These are phyloP conservation scores for Drosophila meridionalis DNA, from an alignment of 2,888 invertebrate genomes.

Conservation along the genomic window DNA sequence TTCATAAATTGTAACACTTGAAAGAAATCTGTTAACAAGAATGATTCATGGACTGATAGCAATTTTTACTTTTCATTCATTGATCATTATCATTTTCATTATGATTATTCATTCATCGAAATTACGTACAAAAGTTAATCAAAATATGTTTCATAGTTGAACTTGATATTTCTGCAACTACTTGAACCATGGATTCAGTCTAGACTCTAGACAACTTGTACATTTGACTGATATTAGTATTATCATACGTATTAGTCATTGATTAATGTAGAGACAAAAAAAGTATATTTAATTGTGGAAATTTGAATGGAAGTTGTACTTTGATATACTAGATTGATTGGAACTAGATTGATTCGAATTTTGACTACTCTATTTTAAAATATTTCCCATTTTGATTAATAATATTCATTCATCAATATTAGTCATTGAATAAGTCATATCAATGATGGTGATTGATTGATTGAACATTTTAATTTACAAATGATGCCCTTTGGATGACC, in stretches of 20 bases:
- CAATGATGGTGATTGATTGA: not conserved
- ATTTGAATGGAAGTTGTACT: not conserved
- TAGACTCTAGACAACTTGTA: not conserved
- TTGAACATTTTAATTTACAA: not conserved
- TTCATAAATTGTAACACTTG: not conserved
- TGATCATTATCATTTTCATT: constrained; percentile 2
- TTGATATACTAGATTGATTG: not conserved
- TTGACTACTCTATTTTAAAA: not conserved
- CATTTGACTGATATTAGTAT: not conserved
- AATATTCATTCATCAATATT: not conserved
- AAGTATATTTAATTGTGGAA: not conserved
- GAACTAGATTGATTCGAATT: not conserved
- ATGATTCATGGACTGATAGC: not conserved
- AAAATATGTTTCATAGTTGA: constrained; percentile 1
- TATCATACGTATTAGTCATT: constrained; percentile 7
- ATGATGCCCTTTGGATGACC: not conserved
- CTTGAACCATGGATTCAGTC: constrained; percentile 5
- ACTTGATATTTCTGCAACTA: not conserved
- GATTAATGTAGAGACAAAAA: not conserved
- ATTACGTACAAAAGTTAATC: not conserved
- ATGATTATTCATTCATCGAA: not conserved
- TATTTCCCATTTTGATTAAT: not conserved
- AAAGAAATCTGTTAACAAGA: not conserved
- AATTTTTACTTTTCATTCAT: not conserved
- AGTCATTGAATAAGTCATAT: not conserved